These are phyloP conservation scores for Sebastes steindachneri DNA, from an alignment of 2,797 vertebrate genomes.

Conservation along the genomic window DNA sequence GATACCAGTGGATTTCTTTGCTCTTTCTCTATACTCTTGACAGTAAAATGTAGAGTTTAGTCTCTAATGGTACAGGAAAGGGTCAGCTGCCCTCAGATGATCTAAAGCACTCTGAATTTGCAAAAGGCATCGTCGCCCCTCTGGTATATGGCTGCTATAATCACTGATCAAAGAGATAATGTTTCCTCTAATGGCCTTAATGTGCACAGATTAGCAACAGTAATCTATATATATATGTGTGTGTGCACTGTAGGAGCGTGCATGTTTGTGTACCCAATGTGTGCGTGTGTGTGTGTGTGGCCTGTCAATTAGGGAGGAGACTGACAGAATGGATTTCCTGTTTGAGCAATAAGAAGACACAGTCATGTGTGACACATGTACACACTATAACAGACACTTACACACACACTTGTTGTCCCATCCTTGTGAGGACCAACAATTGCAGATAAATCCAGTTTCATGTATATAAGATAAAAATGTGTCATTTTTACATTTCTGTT, in stretches of 20 bases:
- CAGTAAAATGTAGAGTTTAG: constrained; percentile 11
- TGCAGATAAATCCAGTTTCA: background rate
- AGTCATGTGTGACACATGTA: constrained; percentile 1
- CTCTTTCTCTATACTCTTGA: background rate
- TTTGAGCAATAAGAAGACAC: constrained; percentile 28
- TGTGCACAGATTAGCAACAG: constrained; percentile 47
- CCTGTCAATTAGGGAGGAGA: constrained; percentile 25
- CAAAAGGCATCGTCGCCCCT: background rate
- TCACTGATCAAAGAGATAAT: constrained; percentile 46
- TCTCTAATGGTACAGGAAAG: constrained; percentile 21
- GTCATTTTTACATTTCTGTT: background rate
- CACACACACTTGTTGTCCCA: background rate
- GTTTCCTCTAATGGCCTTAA: constrained; percentile 58
- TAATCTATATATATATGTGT: background rate
- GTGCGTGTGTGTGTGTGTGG: background rate
- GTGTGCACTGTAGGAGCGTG: background rate
- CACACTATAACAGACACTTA: constrained; percentile 5
- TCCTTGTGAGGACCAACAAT: background rate
- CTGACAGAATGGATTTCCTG: constrained; percentile 51
- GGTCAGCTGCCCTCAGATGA: constrained; percentile 13
- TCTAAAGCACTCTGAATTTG: constrained; percentile 23
- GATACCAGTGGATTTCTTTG: constrained; percentile 1
- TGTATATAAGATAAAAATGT: background rate
- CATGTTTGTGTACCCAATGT: background rate
- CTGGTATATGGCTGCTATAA: constrained; percentile 32